These are phyloP conservation scores for Therioaphis trifolii DNA, from an alignment of 2,888 invertebrate species.

Conservation along the genomic window DNA sequence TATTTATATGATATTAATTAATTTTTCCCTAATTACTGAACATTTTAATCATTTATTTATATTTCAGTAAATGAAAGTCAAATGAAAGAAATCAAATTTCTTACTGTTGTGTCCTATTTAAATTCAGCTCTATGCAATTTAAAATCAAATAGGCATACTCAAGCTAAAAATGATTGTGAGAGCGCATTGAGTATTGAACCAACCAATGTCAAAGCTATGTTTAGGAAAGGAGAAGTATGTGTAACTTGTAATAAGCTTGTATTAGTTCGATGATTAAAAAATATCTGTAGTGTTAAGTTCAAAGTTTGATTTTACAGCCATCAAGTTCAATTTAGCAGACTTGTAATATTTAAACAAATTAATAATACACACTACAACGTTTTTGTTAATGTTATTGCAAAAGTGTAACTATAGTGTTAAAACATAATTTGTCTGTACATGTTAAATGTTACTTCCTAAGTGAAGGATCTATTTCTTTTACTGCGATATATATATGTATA, in stretches of 20 bases:
- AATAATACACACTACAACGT: too few species aligned
- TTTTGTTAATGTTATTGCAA: too few species aligned
- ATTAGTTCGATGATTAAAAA: too few species aligned
- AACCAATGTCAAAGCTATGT: constrained; percentile 88
- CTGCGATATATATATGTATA: too few species aligned
- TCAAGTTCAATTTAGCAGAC: too few species aligned
- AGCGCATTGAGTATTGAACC: constrained; percentile 81
- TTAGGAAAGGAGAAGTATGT: constrained; percentile 81
- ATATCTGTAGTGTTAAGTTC: neutral
- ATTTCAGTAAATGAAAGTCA: constrained; percentile 41
- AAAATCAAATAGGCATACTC: constrained; percentile 78
- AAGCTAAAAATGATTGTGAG: constrained; percentile 80
- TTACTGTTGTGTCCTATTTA: constrained; percentile 77
- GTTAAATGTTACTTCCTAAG: too few species aligned
- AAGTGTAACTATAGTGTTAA: too few species aligned
- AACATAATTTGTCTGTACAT: too few species aligned
- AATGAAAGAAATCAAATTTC: constrained; percentile 69
- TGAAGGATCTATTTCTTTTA: too few species aligned
- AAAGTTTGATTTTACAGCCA: neutral
- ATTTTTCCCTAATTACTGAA: constrained; percentile 11
- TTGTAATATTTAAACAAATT: too few species aligned
- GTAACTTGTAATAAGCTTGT: too few species aligned
- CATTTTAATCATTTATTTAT: constrained; percentile 31
- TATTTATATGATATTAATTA: constrained; percentile 65
- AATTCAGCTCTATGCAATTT: constrained; percentile 87